Evolutionary conservation across 2,113 vertebrate genomes (phyloP), one percentile per base, ranked within the genome.

Genomic region (Ageneiosus marmoratus): DNA sequence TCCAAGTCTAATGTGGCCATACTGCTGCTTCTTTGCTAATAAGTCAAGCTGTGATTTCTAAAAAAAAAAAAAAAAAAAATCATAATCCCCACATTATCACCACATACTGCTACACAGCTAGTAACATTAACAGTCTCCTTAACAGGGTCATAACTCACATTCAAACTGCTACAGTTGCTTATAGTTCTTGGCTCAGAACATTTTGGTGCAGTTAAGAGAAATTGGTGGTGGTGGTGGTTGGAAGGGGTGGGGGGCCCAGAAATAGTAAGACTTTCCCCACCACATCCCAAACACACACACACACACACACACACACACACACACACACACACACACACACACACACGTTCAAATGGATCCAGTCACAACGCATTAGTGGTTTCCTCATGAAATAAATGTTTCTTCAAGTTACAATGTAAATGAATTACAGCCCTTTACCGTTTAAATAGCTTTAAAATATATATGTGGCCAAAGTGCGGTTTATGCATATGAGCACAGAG

Each of bases 151-250:
- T 50, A 51, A 51, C 12, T 27, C 69, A 27, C 11, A 46, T 46
- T 46, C 15, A 5, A 24, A 37, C 41, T 3, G 13, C 41, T 15
- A 44, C 0, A 24, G 0, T 24, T 4, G 20, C 65, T 44, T 44
- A 24, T 24, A 27, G 15, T 20, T 74, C 27, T 74, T 53, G 44
- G 44, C 7, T 41, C 9, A 41, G 65, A 69, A 41, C 20, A 1
- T 16, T 3, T 51, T 34, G 20, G 5, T 53, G 27, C 20, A 11
- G 18, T 75, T 76, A 15, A 76, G 29, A 55, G 29, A 76, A 76
- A 55, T n/a, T n/a, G n/a, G 72, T 34, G 15, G 27, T 53, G 29
- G 50, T 75, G 27, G 73, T 53, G 48, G 73, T 75, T 75, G 29
- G 27, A 34, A 34, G 48, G 16, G 73, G 32, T 55, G 73, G 50